Evolutionary conservation across 1,140 invertebrate genomes (phyloP), one percentile per base, ranked within the genome.

Genomic region (Ips nitidus): DNA sequence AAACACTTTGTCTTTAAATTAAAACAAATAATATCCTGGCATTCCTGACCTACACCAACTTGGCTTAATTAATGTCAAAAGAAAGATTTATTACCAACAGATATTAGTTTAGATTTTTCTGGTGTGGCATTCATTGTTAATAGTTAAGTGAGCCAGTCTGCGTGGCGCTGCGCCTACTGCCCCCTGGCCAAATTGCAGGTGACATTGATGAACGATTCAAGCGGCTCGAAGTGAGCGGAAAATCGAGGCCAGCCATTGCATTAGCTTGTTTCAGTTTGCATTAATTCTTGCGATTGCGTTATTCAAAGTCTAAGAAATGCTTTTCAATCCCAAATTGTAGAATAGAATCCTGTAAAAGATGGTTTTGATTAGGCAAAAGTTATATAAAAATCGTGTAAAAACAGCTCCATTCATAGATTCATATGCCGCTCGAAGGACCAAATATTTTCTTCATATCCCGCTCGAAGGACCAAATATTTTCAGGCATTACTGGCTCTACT

Each of bases 161-260:
- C 61, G 50, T 63, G 61, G 61, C 61, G 61, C 61, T 63, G 61
- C 61, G 61, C 61, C 61, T 52, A 63, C 45, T 52, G 47, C 45
- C 61, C 61, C 40, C 37, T 3, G 37, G 61, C 45, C 47, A 40
- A 69, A 5, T 43, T 41, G 42, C 65, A 67, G 65, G 65, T 67
- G 65, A 67, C 65, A 67, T 55, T 67, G 56, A 67, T 57, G 45
- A 52, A 59, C 65, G 55, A 59, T 36, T 39, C 41, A 42, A 59
- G 38, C 65, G 65, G 45, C n/a, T 43, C 36, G 45, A 67, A 67
- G 65, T 67, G 65, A 67, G 65, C 65, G 65, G 65, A 43, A 67
- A 67, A 67, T 67, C 65, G 65, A 67, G 65, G 65, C 41, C 65
- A 67, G 22, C 22, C 22, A 22, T 22, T 22, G 22, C 22, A 22